Evolutionary conservation across 2,113 vertebrate genomes (phyloP), one percentile per base, ranked within the genome.

Genomic region (Isichthys henryi): DNA sequence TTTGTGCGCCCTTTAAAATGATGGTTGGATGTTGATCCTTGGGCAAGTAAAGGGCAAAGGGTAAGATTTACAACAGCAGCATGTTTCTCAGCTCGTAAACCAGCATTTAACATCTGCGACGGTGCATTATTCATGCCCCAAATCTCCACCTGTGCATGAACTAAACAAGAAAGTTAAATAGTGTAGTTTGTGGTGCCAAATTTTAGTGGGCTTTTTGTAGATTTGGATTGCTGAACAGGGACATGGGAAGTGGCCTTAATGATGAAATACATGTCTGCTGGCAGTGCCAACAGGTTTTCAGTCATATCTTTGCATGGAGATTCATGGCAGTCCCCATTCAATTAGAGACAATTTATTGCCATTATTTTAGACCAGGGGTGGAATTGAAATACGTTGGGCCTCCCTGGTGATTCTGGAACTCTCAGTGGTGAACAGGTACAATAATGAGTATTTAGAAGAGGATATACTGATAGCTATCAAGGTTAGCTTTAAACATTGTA

Each of bases 181-280:
- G 19, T 31, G 62, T 21, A 43, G 43, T 21, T n/a, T 88, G 35
- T 1, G 21, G 31, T 66, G 35, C 11, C 56, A 70, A n/a, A 13
- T 39, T 70, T n/a, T 27, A 6, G 48, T 89, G 17, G 19, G 21
- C 5, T 31, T 66, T 27, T 27, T 77, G 21, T 31, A 49, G 11
- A 39, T 27, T 27, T 58, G 21, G 46, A 83, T 56, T 82, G 11
- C 21, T 48, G 62, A 74, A 0, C 58, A 48, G 50, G 74, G 10
- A 66, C n/a, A 66, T 10, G n/a, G 62, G 23, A 66, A 13, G 45
- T 43, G 53, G 80, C 89, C 50, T 70, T 89, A 86, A 89, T 19
- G 58, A 48, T 39, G 53, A 7, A 56, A 89, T 45, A 2, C 45
- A 56, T 3, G 0, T 19, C 58, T 77, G n/a, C 46, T 62, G 74